Conservation (phyloP, 2,888 invertebrate genomes). For the Pristionchus japonicus region DNA sequence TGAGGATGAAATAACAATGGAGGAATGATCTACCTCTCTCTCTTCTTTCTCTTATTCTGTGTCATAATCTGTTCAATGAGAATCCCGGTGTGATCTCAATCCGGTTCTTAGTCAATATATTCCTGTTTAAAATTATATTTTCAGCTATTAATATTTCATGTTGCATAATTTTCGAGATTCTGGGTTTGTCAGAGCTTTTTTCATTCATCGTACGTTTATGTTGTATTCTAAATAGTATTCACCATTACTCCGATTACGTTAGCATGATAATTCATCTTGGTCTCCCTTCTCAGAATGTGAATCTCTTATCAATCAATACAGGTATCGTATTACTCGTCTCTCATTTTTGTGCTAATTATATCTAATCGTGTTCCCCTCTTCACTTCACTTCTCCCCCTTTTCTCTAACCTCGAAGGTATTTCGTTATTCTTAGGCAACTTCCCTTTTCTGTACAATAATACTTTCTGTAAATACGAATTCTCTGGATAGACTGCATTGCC, state of each 20-base stretch:
- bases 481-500: not conserved
- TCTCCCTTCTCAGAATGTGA: not conserved
- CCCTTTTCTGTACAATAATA: not conserved
- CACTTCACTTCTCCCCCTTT: not conserved
- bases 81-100: not conserved
- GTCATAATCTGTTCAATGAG: not conserved
- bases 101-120: not conserved
- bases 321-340: constrained; percentile 2
- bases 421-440: not conserved
- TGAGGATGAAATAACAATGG: not conserved
- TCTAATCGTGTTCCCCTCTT: not conserved
- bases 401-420: constrained; percentile 37
- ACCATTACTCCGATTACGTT: not conserved
- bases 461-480: constrained; percentile 30
- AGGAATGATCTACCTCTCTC: not conserved
- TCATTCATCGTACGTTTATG: not conserved
- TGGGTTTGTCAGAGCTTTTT: constrained; percentile 14
- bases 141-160: not conserved
- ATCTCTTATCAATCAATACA: constrained; percentile 29
- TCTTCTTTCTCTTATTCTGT: not conserved
- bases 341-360: constrained; percentile 31
- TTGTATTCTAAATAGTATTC: not conserved
- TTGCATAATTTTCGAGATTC: constrained; percentile 9
- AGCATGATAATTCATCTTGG: constrained; percentile 38
- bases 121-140: not conserved